Evolutionary conservation across 1,140 invertebrate species (phyloP), one percentile per base, ranked within the genome.

Genomic region (Lordiphosa collinella): DNA sequence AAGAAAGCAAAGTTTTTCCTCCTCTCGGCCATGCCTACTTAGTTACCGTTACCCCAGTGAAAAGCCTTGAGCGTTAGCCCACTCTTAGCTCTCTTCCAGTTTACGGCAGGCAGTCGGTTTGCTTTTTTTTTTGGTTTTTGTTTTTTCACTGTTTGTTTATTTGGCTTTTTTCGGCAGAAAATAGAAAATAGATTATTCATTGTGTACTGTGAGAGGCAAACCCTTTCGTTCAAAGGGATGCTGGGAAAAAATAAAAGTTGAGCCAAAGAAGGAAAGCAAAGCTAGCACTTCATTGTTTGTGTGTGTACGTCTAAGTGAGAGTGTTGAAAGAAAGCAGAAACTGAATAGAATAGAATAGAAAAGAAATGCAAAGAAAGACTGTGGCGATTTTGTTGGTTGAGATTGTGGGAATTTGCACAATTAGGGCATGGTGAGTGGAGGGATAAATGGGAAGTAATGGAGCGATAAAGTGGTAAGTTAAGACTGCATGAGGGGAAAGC

Each of bases 391-490:
- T 22, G 41, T 44, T 44, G 41, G 41, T 44, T 25, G 41, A 44
- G 61, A 62, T 84, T 84, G 78, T 84, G 78, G 78, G 78, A 84
- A 84, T 73, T 85, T 59, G 79, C 79, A 84, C 78, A 84, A 84
- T 84, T 84, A 84, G 78, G 63, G 78, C 66, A 51, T 56, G 61
- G 65, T 57, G 62, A 76, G 70, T 71, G 48, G 36, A 16, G 13
- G 37, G 38, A 54, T 35, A 18, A 10, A 34, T 29, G 35, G 25
- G 37, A 46, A 29, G 14, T 38, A 46, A 50, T 51, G 14, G 11
- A 36, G 34, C 54, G 63, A 65, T 64, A 56, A 50, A 54, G 43
- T 46, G 37, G 29, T 36, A 34, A 18, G 14, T 18, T n/a, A 1
- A 5, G 6, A 34, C 34, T 34, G n/a, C 34, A n/a, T 14, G 32